These are phyloP conservation scores for Temnothorax rugatulus DNA, from an alignment of 2,888 invertebrate genomes.

Conservation along the genomic window DNA sequence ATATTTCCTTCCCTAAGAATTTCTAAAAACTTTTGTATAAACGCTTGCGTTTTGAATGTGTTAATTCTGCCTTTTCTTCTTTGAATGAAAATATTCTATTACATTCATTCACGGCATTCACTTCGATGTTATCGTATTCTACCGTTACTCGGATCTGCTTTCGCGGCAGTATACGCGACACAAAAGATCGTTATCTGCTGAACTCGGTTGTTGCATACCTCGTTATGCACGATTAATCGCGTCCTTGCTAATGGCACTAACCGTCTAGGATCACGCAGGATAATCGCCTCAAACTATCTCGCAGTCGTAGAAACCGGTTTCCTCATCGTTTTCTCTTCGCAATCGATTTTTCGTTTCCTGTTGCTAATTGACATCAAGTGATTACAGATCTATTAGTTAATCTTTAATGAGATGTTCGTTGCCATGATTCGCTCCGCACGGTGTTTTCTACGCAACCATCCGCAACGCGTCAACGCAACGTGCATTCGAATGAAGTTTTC, in stretches of 20 bases:
- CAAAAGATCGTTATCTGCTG: constrained; percentile 29
- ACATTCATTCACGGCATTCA: background rate
- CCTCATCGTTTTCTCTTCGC: constrained; percentile 4
- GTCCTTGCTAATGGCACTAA: constrained; percentile 68
- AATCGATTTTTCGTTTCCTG: constrained; percentile 36
- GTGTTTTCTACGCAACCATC: constrained; percentile 40
- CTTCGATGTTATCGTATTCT: background rate
- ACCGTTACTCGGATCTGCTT: constrained; percentile 30
- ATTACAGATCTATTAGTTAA: constrained; percentile 11
- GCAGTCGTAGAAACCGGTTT: constrained; percentile 64
- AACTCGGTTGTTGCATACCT: constrained; percentile 62
- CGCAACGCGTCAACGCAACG: constrained; percentile 62
- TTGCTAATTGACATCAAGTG: background rate
- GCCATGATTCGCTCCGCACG: background rate
- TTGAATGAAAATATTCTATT: background rate
- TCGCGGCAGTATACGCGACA: constrained; percentile 10
- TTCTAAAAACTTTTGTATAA: background rate
- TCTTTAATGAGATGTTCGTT: background rate
- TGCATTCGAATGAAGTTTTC: constrained; percentile 68
- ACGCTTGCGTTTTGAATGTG: background rate
- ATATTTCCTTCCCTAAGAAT: background rate
- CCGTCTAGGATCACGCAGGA: constrained; percentile 56
- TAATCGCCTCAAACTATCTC: constrained; percentile 22
- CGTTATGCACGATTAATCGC: constrained; percentile 70
- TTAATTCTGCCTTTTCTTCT: background rate